Evolutionary conservation across 1,140 invertebrate genomes (phyloP), one percentile per base, ranked within the genome.

Genomic region (Chymomyza costata): DNA sequence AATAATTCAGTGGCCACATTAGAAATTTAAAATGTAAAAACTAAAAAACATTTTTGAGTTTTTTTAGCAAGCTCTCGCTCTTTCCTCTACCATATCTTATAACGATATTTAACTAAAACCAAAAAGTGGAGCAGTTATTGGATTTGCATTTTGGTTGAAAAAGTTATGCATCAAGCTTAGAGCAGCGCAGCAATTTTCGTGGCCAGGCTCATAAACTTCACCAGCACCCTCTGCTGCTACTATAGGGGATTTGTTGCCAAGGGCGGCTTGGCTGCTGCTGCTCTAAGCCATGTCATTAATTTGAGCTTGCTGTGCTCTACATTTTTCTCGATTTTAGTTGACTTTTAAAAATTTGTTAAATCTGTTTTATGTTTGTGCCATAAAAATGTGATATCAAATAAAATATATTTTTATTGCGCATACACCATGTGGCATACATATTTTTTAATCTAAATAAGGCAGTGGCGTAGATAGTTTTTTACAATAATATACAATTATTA

Each of bases 281-380:
- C 19, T 49, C 56, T 76, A 78, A 78, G 71, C 71, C 62, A 50
- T 50, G 47, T 58, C 71, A 76, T 76, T 76, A 76, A 76, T 76
- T 71, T 78, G 49, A n/a, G 66, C 54, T 78, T 65, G 65, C 43
- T 48, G 41, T 35, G 31, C 49, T 37, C 28, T 17, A 71, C 70
- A 54, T 78, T n/a, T n/a, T 21, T 17, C 6, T 46, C 1, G 3
- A 13, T 58, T 49, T n/a, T 25, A 57, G 62, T 40, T 35, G 52
- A 74, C 68, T 46, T 19, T 69, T 68, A 73, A 67, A 44, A 73
- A 74, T 76, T 69, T 54, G 65, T 80, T 78, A 78, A 76, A 76
- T 76, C 62, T 53, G 50, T 74, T 76, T 76, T 76, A 76, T 78
- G 71, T 45, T 47, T 51, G 19, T 39, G 62, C 66, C 73, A 41